These are phyloP conservation scores for Halcyon chelicuti DNA, from an alignment of 2,797 vertebrate species.

Conservation along the genomic window DNA sequence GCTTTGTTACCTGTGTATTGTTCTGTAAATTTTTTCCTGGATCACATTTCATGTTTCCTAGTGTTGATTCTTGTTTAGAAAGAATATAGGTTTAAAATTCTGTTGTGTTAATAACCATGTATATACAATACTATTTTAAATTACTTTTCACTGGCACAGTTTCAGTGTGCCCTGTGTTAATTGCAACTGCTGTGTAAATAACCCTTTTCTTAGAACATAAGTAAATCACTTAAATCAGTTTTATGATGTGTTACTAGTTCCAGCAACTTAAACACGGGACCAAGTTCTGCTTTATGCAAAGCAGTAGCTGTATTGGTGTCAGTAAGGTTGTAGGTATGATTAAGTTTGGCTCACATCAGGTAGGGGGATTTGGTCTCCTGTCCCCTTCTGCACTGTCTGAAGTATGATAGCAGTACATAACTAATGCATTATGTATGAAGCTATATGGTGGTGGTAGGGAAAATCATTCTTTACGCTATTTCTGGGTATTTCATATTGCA, in stretches of 20 bases:
- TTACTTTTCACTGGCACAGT: background rate
- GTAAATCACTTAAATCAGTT: background rate
- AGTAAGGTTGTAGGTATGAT: conserved; percentile 2
- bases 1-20: background rate
- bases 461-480: conserved; percentile 39
- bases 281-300: conserved; percentile 27
- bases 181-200: background rate
- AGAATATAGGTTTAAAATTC: background rate
- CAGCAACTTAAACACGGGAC: background rate
- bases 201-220: background rate
- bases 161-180: background rate
- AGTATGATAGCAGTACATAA: conserved; percentile 21
- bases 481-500: conserved; percentile 27
- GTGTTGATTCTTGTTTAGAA: background rate
- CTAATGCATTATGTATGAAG: conserved; percentile 57
- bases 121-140: background rate
- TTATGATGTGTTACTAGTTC: background rate
- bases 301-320: background rate
- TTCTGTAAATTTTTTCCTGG: background rate
- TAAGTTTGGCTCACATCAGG: conserved; percentile 20
- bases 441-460: background rate
- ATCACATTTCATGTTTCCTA: background rate
- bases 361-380: conserved; percentile 34
- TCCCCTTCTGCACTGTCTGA: conserved; percentile 27
- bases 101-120: background rate